phyloP scores from a whole-genome alignment of 2,888 invertebrate genomes.

The Ennomos erosarius region DNA sequence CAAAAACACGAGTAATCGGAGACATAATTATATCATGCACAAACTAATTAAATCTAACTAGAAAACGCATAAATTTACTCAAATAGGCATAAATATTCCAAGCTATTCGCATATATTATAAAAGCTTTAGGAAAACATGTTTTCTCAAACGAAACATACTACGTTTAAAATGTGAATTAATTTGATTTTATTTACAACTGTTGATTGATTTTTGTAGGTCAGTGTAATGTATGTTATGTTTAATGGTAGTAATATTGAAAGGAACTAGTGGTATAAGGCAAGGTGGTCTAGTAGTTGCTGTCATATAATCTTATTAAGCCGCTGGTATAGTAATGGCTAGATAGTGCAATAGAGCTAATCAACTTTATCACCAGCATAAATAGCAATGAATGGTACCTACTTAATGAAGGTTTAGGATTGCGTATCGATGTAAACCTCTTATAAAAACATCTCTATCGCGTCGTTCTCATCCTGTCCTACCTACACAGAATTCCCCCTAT shows the following conservation, averaged over 20 bases:
- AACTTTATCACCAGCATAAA: neutral
- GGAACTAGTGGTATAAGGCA: constrained; percentile 2
- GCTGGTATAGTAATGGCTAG: neutral
- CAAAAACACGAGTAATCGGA: constrained; percentile 16
- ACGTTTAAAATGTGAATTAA: constrained; percentile 12
- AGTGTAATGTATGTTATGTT: constrained; percentile 2
- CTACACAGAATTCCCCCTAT: too few species aligned
- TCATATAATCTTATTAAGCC: constrained; percentile 7
- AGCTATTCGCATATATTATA: constrained; percentile 7
- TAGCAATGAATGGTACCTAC: too few species aligned
- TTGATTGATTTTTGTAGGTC: constrained; percentile 29
- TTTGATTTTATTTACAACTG: constrained; percentile 10
- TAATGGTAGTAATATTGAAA: constrained; percentile 3
- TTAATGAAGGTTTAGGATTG: too few species aligned
- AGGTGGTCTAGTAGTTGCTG: constrained; percentile 18
- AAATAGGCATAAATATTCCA: constrained; percentile 18
- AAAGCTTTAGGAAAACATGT: constrained; percentile 14
- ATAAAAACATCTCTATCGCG: too few species aligned
- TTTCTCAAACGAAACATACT: constrained; percentile 14
- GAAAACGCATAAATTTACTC: constrained; percentile 29
- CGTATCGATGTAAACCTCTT: too few species aligned
- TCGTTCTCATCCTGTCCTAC: too few species aligned
- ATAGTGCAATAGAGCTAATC: neutral
- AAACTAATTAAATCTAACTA: constrained; percentile 29
- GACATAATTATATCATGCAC: constrained; percentile 28